Conservation (phyloP, 2,113 vertebrate genomes). For the Lagopus muta region DNA sequence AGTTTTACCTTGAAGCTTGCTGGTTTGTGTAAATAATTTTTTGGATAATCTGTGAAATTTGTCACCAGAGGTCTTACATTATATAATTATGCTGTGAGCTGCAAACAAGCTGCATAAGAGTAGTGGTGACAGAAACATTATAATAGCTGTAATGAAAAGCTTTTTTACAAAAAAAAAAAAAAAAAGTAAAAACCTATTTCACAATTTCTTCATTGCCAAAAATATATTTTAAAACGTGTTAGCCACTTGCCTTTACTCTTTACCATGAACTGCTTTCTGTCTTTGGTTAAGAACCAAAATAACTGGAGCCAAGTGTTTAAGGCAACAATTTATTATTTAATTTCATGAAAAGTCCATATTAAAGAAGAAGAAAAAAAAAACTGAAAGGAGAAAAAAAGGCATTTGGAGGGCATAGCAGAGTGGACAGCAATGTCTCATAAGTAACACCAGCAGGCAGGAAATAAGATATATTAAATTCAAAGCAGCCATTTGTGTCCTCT, state of each 20-base stretch:
- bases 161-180: background rate
- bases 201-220: conserved; percentile 59
- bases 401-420: conserved; percentile 17
- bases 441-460: conserved; percentile 63
- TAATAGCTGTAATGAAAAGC: background rate
- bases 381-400: background rate
- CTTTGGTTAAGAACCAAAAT: conserved; percentile 7
- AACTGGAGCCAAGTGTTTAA: conserved; percentile 48
- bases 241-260: conserved; percentile 53
- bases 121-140: background rate
- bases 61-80: background rate
- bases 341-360: background rate
- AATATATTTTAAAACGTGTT: conserved; percentile 61
- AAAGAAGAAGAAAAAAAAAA: background rate
- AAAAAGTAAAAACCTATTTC: conserved; percentile 48
- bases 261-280: conserved; percentile 21
- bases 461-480: conserved; percentile 73
- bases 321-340: conserved; percentile 13
- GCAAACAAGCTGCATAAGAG: background rate
- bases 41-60: background rate
- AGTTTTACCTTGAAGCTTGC: background rate
- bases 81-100: background rate
- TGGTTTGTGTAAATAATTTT: background rate
- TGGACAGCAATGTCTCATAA: conserved; percentile 42
- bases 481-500: conserved; percentile 68